phyloP scores from a whole-genome alignment of 1,140 invertebrate genomes.

The Frieseomelitta varia region DNA sequence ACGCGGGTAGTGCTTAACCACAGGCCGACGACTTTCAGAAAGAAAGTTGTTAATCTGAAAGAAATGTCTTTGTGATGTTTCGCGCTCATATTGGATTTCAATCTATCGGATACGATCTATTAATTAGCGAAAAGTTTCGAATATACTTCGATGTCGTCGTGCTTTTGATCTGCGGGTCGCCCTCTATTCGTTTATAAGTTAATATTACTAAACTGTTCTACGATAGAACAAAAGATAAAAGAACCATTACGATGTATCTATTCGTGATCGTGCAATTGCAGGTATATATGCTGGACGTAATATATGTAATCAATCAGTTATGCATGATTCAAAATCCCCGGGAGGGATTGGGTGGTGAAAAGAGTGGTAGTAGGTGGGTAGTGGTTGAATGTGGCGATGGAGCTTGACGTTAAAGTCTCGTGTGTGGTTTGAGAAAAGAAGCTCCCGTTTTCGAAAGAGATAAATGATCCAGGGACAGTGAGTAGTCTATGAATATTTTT shows the following conservation, averaged over 20 bases:
- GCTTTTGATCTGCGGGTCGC: not conserved
- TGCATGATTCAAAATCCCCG: not conserved
- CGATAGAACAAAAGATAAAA: too few species aligned
- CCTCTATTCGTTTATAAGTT: not conserved
- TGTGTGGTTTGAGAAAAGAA: not conserved
- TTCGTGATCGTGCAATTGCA: not conserved
- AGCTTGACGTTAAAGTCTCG: too few species aligned
- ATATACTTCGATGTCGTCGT: not conserved
- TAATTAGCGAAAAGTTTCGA: not conserved
- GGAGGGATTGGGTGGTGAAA: too few species aligned
- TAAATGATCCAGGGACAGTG: not conserved
- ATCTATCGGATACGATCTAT: not conserved
- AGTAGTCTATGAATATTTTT: not conserved
- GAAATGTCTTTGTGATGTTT: conserved; percentile 30
- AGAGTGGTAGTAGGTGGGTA: too few species aligned
- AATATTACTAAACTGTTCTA: not conserved
- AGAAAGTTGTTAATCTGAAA: conserved; percentile 44
- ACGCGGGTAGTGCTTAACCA: conserved; percentile 35
- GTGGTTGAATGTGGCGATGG: not conserved
- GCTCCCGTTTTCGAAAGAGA: not conserved
- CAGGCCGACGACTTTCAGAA: conserved; percentile 55
- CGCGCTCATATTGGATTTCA: not conserved
- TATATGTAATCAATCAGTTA: not conserved
- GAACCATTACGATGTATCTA: too few species aligned
- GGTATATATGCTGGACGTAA: not conserved